Conservation (phyloP, 2,113 vertebrate genomes). For the Podiceps cristatus region DNA sequence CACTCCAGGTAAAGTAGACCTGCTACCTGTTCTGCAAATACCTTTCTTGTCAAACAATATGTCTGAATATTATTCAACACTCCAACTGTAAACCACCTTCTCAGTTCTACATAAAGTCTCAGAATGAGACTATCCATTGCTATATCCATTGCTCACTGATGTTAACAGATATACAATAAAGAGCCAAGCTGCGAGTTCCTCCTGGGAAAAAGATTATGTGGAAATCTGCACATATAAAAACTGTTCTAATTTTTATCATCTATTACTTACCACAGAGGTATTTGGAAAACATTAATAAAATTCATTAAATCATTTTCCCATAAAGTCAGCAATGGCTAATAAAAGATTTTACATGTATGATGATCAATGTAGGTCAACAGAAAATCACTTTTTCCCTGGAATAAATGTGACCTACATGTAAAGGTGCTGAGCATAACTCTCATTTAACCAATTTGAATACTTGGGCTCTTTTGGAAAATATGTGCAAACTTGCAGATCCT, state of each 20-base stretch:
- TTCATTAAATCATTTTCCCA: neutral
- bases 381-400: neutral
- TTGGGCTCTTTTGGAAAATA: neutral
- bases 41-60: fast-evolving
- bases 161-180: neutral
- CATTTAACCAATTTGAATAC: neutral
- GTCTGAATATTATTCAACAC: neutral
- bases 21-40: neutral
- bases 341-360: neutral
- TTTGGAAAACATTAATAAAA: neutral
- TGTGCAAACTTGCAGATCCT: neutral
- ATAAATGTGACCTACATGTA: neutral
- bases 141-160: neutral
- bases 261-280: neutral
- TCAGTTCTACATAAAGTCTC: neutral
- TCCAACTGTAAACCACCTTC: neutral
- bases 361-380: neutral
- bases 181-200: neutral
- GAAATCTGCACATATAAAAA: neutral
- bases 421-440: neutral
- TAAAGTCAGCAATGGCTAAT: neutral
- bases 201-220: neutral
- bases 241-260: neutral
- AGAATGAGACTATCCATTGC: neutral
- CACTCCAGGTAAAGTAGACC: neutral